Conservation (phyloP, 2,113 vertebrate genomes). For the Etheostoma spectabile region DNA sequence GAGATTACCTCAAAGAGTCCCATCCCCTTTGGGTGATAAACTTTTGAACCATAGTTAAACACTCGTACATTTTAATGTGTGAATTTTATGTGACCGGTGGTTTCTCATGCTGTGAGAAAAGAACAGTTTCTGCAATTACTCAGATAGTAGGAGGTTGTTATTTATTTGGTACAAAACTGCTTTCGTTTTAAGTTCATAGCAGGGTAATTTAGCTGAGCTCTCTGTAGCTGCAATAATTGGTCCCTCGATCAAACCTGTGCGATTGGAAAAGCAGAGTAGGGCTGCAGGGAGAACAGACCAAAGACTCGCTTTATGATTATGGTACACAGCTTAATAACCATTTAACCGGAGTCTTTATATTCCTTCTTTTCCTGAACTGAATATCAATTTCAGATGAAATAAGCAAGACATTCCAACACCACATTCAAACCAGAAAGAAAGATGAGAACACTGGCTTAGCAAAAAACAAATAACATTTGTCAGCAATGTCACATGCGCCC, state of each 20-base stretch:
- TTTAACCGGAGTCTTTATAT: conserved; percentile 39
- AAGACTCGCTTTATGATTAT: conserved; percentile 36
- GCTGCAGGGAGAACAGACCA: conserved; percentile 11
- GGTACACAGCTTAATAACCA: conserved; percentile 8
- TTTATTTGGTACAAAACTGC: conserved; percentile 25
- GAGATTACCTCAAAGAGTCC: conserved; percentile 16
- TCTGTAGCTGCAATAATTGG: conserved; percentile 62
- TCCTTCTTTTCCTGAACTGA: conserved; percentile 9
- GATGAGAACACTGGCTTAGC: background rate
- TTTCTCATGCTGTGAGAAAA: conserved; percentile 11
- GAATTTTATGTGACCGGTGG: background rate
- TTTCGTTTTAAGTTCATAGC: conserved; percentile 38
- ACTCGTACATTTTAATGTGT: conserved; percentile 32
- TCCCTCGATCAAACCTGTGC: conserved; percentile 61
- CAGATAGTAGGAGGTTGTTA: conserved; percentile 40
- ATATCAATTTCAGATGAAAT: conserved; percentile 4
- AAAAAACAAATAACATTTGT: conserved; percentile 34
- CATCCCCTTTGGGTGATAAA: conserved; percentile 11
- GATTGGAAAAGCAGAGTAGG: conserved; percentile 23
- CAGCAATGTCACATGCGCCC: conserved; percentile 46
- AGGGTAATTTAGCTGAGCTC: conserved; percentile 36
- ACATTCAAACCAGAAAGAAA: background rate
- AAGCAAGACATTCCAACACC: background rate
- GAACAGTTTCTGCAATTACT: conserved; percentile 25
- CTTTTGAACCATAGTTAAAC: conserved; percentile 42